A percentile compares a stretch with the other conserved stretches of the same genome.
Evolutionary conservation across 2,113 vertebrate genomes (phyloP).

Genomic region (Anarrhichthys ocellatus): DNA sequence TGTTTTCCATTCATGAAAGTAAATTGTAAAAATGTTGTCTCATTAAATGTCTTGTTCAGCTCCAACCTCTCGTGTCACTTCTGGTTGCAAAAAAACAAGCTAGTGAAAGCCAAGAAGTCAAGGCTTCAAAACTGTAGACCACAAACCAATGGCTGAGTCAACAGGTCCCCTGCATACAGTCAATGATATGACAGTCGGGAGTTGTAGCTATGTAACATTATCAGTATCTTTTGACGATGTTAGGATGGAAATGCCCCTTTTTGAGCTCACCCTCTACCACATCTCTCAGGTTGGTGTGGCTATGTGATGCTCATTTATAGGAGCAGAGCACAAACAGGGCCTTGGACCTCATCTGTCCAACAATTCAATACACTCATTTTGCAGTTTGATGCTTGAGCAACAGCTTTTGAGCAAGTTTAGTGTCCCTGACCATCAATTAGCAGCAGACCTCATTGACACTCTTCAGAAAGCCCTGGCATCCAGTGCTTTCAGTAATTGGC

Average conservation of each 20-base stretch:
- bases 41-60: no score
- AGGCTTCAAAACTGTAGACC: not conserved
- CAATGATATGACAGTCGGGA: not conserved
- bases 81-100: no score
- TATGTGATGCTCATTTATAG: constrained; percentile 19
- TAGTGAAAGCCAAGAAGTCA: no score
- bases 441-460: constrained; percentile 83
- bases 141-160: not conserved
- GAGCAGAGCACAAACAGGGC: not conserved
- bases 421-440: constrained; percentile 85
- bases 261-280: no score
- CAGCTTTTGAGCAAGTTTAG: constrained; percentile 78
- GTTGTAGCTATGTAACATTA: not conserved
- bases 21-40: no score
- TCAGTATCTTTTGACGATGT: no score
- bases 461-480: constrained; percentile 78
- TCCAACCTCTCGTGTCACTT: no score
- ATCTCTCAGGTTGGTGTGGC: not conserved
- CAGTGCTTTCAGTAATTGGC: constrained; percentile 85
- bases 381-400: constrained; percentile 77
- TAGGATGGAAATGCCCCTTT: no score
- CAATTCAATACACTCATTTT: constrained; percentile 83
- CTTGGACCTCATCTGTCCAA: constrained; percentile 44
- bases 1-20: no score
- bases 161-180: not conserved